phyloP scores from a whole-genome alignment of 2,797 vertebrate species.

The Rhinogobio ventralis region DNA sequence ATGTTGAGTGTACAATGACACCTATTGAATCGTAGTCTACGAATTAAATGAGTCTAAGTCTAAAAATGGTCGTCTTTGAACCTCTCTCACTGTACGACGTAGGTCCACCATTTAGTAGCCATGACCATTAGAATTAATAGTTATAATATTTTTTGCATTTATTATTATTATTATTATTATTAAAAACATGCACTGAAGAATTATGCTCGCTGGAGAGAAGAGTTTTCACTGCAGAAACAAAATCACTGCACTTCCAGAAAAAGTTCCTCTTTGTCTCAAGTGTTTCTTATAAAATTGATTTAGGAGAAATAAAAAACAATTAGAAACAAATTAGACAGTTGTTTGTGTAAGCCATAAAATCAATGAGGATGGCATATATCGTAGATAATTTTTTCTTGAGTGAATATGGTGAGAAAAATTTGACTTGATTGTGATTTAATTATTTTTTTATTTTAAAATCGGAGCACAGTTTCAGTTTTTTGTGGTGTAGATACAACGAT shows the following conservation, averaged over 20 bases:
- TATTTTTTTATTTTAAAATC: too few relatives aligned
- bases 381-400: background rate
- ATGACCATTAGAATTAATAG: background rate
- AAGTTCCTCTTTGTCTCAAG: background rate
- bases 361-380: background rate
- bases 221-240: slow-evolving; percentile 11
- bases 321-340: background rate
- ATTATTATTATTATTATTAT: background rate
- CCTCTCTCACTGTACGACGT: too few relatives aligned
- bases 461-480: background rate
- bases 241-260: background rate
- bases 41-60: too few relatives aligned
- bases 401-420: background rate
- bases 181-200: background rate
- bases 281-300: slow-evolving; percentile 21
- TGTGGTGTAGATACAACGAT: background rate
- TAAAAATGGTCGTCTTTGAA: too few relatives aligned
- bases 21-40: too few relatives aligned
- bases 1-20: too few relatives aligned
- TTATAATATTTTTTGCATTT: background rate
- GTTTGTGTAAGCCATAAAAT: background rate
- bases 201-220: background rate
- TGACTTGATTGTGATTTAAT: slow-evolving; percentile 2
- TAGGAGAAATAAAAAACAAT: background rate
- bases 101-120: too few relatives aligned